phyloP scores from a whole-genome alignment of 2,797 vertebrate species.

The Urocyon cinereoargenteus region DNA sequence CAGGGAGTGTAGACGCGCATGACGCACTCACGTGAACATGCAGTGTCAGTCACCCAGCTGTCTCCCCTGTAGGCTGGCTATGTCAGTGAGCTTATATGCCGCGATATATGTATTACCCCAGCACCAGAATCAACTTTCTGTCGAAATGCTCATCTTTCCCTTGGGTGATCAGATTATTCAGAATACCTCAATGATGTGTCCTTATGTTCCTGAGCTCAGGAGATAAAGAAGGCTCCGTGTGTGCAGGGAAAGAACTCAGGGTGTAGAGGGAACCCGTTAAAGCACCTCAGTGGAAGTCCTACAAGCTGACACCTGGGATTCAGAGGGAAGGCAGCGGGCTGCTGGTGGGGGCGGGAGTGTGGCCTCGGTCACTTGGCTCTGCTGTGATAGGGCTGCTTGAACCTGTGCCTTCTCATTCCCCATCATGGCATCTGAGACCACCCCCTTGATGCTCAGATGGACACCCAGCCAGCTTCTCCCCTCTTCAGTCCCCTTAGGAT shows the following conservation, averaged over 20 bases:
- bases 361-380: too few relatives aligned
- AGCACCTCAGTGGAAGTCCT: too few relatives aligned
- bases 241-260: not conserved
- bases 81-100: not conserved
- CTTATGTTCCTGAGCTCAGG: not conserved
- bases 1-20: rapidly evolving
- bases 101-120: rapidly evolving
- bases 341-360: not conserved
- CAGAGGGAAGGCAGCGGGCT: rapidly evolving
- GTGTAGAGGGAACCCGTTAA: too few relatives aligned
- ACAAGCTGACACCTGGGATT: rapidly evolving
- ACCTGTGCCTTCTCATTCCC: not conserved
- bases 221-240: not conserved
- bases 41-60: too few relatives aligned
- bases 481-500: not conserved
- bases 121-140: not conserved
- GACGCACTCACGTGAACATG: not conserved
- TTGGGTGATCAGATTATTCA: not conserved
- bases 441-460: rapidly evolving
- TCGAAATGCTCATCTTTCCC: not conserved
- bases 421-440: rapidly evolving
- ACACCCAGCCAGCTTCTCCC: rapidly evolving
- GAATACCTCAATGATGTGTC: not conserved
- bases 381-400: not conserved
- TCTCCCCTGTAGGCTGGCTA: not conserved